phyloP scores from a whole-genome alignment of 2,113 vertebrate genomes.

The Lota lota region DNA sequence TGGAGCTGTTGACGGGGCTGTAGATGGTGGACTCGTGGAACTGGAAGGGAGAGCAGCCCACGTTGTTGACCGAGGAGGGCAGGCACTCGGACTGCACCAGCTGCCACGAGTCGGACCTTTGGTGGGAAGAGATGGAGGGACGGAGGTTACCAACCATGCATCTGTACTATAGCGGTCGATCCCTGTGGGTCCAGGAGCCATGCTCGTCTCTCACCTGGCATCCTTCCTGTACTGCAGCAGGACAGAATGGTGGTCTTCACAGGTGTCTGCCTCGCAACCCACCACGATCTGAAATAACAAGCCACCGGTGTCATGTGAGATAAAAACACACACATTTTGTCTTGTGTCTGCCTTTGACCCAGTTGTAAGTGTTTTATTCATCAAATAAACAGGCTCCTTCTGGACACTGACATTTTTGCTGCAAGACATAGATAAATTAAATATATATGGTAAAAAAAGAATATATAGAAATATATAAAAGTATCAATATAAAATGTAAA shows the following conservation, averaged over 20 bases:
- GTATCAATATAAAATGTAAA: no score
- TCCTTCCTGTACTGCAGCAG: slow-evolving; percentile 96
- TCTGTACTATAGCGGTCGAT: no score
- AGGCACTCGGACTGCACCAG: slow-evolving; percentile 94
- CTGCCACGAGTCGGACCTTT: slow-evolving; percentile 93
- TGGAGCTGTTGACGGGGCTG: slow-evolving; percentile 91
- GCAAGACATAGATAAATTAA: no score
- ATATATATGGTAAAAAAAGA: no score
- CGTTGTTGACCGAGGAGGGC: slow-evolving; percentile 91
- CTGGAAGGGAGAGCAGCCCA: slow-evolving; percentile 96
- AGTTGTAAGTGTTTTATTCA: no score
- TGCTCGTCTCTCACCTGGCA: slow-evolving; percentile 78
- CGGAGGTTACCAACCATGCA: no score
- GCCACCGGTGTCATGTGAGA: not conserved
- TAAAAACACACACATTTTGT: not conserved
- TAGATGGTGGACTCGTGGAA: slow-evolving; percentile 98
- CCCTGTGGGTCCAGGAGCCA: not conserved
- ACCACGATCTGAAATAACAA: slow-evolving; percentile 85
- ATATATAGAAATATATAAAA: no score
- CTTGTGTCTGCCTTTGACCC: not conserved
- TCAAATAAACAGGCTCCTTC: no score
- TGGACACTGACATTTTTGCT: no score
- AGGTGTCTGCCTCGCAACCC: slow-evolving; percentile 92
- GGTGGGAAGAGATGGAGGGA: not conserved
- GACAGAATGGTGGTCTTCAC: slow-evolving; percentile 94